phyloP scores from a whole-genome alignment of 1,140 invertebrate genomes.

The Pseudomyrmex pallidus region DNA sequence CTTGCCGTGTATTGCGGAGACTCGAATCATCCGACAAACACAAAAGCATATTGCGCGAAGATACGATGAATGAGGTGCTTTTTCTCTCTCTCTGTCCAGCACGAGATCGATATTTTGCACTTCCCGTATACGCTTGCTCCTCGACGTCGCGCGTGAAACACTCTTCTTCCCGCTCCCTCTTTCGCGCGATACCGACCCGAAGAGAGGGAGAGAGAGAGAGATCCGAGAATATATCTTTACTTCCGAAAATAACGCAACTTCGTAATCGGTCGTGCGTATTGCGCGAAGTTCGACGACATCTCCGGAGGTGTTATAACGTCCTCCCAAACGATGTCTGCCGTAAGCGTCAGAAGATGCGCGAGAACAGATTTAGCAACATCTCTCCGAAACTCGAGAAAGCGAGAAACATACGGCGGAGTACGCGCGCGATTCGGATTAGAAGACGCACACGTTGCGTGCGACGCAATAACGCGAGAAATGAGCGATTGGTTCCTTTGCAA shows the following conservation, averaged over 20 bases:
- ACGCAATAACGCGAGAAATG: too few relatives aligned
- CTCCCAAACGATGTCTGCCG: too few relatives aligned
- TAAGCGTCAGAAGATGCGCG: neutral
- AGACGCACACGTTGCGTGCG: too few relatives aligned
- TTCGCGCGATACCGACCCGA: neutral
- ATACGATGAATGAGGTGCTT: neutral
- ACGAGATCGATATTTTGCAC: slow-evolving; percentile 33
- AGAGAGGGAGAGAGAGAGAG: neutral
- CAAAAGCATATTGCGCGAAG: slow-evolving; percentile 17
- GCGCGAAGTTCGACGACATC: slow-evolving; percentile 36
- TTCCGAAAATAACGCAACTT: slow-evolving; percentile 28
- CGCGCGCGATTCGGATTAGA: too few relatives aligned
- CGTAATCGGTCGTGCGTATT: slow-evolving; percentile 6
- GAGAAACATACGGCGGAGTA: neutral
- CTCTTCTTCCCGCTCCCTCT: neutral
- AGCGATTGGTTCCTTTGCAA: too few relatives aligned
- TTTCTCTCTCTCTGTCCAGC: neutral
- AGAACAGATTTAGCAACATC: slow-evolving; percentile 6
- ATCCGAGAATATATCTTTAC: slow-evolving; percentile 27
- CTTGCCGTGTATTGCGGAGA: neutral
- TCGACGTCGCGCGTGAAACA: neutral
- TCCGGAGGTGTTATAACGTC: neutral
- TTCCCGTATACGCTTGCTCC: slow-evolving; percentile 3
- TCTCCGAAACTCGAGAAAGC: neutral
- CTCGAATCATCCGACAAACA: neutral